Evolutionary conservation across 2,113 vertebrate species (phyloP), one percentile per base, ranked within the genome.

Genomic region (Psephotus haematonotus): DNA sequence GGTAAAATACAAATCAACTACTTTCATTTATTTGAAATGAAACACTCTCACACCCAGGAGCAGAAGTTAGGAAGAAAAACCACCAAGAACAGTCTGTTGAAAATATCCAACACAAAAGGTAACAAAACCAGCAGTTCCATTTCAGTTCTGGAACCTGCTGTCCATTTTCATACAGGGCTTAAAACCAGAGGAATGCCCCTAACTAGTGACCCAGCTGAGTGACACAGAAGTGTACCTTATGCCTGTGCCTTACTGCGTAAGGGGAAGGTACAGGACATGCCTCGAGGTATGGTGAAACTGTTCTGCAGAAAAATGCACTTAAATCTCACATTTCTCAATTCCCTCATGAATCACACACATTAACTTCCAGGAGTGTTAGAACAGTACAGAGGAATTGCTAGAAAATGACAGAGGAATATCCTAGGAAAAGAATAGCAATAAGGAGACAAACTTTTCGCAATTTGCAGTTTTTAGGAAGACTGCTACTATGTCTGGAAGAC

Each of bases 41-140:
- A 82, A 35, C 7, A 55, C 8, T 13, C 3, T 68, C n/a, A 53
- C 6, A 46, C 4, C 4, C 22, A 64, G 11, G 0, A 50, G 11
- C 10, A 59, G 8, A 62, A 2, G 39, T 39, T 11, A 39, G 14
- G 28, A 52, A 52, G 29, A 6, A 17, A 55, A 59, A 44, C 33
- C 29, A 43, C 12, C 41, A 50, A 13, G 19, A 78, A 28, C 49
- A 39, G 3, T 12, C 10, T 57, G 5, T 14, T 57, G 6, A 67
- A 82, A 75, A 60, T 81, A 27, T 14, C 6, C 17, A 82, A 35
- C 20, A 72, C 0, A 16, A 53, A 74, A 68, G 7, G 9, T 37
- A 91, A 5, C 35, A 70, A 86, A 84, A 50, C 3, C 25, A 92
- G 9, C 6, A 7, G 68, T 18, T 77, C 35, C 25, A 59, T 17